A percentile compares a stretch with the other conserved stretches of the same genome.
These are phyloP conservation scores for Chloroceryle amazona DNA, from an alignment of 2,797 vertebrate genomes.

Conservation along the genomic window DNA sequence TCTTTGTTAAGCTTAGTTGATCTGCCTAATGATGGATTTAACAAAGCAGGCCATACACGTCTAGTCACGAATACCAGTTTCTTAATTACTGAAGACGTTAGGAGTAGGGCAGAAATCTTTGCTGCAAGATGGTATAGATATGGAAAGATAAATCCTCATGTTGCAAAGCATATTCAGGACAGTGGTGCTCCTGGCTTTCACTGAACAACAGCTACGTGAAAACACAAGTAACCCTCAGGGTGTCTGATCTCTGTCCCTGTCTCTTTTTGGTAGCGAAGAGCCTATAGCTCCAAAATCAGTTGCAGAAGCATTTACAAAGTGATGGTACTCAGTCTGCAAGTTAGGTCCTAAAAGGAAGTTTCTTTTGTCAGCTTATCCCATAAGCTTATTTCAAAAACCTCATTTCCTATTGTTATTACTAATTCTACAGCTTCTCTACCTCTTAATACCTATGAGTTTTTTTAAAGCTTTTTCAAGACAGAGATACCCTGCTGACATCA, in stretches of 20 bases:
- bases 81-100: conserved; percentile 6
- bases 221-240: background rate
- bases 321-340: background rate
- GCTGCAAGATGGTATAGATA: background rate
- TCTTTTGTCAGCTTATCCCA: background rate
- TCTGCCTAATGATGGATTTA: conserved; percentile 65
- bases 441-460: background rate
- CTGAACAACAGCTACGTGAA: background rate
- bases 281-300: background rate
- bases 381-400: background rate
- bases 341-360: background rate
- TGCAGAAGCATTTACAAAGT: background rate
- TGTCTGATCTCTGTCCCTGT: background rate
- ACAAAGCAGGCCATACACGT: conserved; percentile 13
- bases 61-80: background rate
- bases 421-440: background rate
- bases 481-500: background rate
- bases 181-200: background rate
- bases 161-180: background rate
- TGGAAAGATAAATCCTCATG: background rate
- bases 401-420: background rate
- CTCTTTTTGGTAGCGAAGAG: background rate
- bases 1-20: conserved; percentile 42
- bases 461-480: background rate
- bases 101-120: background rate